Evolutionary conservation across 2,888 invertebrate species (phyloP), one percentile per base, ranked within the genome.

Genomic region (Panopea generosa): DNA sequence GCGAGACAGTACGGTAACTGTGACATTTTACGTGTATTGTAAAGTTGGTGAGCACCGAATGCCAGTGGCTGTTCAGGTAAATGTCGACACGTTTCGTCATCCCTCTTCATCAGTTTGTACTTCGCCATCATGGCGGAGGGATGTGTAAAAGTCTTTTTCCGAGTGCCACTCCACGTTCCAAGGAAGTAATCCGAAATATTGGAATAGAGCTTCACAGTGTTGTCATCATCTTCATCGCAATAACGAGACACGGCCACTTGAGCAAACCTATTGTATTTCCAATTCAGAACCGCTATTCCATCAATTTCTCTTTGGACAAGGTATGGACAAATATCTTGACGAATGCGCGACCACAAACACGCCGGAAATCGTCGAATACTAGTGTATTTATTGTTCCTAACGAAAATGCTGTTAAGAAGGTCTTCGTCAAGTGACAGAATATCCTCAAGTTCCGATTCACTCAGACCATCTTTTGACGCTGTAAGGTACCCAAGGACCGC

Each of bases 401-500:
- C 71, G 71, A 82, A 90, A 3, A 90, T 75, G 38, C 0, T 86
- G 18, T 84, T 86, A 86, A 88, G 89, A 0, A 88, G 87, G 18
- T 78, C 84, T 14, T 89, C 92, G 67, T 93, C 93, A 40, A 93
- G 85, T 2, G 92, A 92, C 26, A 93, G 83, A 2, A 93, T 76
- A 68, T 93, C 96, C 87, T 96, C 93, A 92, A 96, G 95, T 93
- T 97, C 97, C 3, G 96, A 95, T 88, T 96, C 96, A 24, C 95
- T 95, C 53, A 97, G 94, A 2, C 97, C 97, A 90, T 96, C 95
- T 65, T 96, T 94, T 7, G 96, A 95, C 2, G 96, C 95, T 0
- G 96, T 95, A 69, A 97, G 93, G 74, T 96, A 94, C 1, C 96
- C 95, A 40, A 97, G 93, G 62, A 96, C 95, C 70, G 91, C 77